Percentiles rank a stretch among this genome's conserved stretches.
Conservation (phyloP, 2,113 vertebrate genomes). For the Clarias batrachus region DNA sequence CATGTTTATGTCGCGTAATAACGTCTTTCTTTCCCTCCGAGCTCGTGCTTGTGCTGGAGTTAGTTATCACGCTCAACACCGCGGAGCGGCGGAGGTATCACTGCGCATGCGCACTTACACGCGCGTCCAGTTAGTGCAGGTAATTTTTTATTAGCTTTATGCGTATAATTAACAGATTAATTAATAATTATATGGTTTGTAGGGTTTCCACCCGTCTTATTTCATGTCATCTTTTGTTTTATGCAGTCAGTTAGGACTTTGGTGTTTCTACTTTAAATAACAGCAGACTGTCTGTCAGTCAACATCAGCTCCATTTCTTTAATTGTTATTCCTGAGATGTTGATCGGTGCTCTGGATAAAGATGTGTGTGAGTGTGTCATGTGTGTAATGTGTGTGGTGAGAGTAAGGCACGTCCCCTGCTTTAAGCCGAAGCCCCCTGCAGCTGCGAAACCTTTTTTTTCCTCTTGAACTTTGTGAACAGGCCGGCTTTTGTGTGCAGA, state of each 20-base stretch:
- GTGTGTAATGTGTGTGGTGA: conserved; percentile 12
- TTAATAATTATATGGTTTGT: not conserved
- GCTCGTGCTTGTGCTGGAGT: not conserved
- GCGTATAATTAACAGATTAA: not conserved
- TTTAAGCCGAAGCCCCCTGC: conserved; percentile 55
- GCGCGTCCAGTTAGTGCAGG: no score
- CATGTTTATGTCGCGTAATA: not conserved
- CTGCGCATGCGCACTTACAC: not conserved
- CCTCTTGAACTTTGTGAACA: conserved; percentile 75
- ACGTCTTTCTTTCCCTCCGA: not conserved
- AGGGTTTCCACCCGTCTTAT: not conserved
- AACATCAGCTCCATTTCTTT: not conserved
- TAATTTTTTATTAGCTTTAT: not conserved
- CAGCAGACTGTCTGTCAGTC: not conserved
- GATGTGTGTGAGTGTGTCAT: not conserved
- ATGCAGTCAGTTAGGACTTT: not conserved
- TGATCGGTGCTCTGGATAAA: not conserved
- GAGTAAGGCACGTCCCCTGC: conserved; percentile 55
- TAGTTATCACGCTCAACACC: not conserved
- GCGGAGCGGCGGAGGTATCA: not conserved
- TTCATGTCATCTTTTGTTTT: not conserved
- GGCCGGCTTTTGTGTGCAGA: conserved; percentile 81
- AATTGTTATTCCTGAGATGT: not conserved
- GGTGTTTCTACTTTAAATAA: not conserved
- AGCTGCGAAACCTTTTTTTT: conserved; percentile 66